These are phyloP conservation scores for Apodemus agrarius DNA, from an alignment of 2,797 vertebrate genomes.

Conservation along the genomic window DNA sequence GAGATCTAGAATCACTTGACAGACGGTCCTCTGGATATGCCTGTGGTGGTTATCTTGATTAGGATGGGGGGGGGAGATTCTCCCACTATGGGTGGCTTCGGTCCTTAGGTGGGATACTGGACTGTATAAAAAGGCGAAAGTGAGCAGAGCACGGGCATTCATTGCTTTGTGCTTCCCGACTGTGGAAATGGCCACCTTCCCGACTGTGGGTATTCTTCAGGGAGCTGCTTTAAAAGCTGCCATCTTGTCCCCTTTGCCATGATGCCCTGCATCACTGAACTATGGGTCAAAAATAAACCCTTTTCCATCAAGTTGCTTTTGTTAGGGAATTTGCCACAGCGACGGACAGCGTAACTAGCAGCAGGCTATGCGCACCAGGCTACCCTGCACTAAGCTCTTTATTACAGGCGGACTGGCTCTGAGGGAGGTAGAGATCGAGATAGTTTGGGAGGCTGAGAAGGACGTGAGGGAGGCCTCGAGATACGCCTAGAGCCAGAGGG, in stretches of 20 bases:
- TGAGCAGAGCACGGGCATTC: not conserved
- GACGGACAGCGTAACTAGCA: not conserved
- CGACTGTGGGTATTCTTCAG: not conserved
- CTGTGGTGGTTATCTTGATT: not conserved
- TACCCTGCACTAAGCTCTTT: conserved; percentile 12
- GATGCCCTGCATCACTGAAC: not conserved
- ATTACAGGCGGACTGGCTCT: not conserved
- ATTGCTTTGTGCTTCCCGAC: not conserved
- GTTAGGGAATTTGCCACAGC: not conserved
- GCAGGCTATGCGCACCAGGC: not conserved
- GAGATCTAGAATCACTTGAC: not conserved
- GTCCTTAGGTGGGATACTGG: not conserved
- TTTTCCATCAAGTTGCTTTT: not conserved
- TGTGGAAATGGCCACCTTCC: no score
- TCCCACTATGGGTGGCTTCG: not conserved
- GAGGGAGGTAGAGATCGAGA: not conserved
- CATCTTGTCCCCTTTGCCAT: no score
- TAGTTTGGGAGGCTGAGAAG: not conserved
- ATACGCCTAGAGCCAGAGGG: no score
- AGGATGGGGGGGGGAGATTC: not conserved
- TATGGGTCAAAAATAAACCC: not conserved
- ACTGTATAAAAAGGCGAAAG: not conserved
- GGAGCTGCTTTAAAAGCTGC: not conserved
- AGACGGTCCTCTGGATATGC: not conserved
- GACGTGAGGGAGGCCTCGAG: not conserved